Evolutionary conservation across 1,140 invertebrate species (phyloP).

Genomic region (Eubasilissa regina): DNA sequence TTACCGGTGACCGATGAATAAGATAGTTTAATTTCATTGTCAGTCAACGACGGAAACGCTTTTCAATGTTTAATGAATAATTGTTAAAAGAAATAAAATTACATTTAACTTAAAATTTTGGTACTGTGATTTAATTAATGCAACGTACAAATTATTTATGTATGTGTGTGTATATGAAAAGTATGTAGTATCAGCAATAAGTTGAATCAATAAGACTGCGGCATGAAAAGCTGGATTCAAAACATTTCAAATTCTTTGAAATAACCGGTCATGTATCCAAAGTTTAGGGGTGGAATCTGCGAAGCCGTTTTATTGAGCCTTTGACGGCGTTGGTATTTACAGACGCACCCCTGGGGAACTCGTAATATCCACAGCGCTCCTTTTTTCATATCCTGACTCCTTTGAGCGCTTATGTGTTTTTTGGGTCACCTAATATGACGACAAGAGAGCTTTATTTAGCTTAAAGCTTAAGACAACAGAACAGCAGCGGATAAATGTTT

Average conservation of each 20-base stretch:
- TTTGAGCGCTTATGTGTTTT: conserved; percentile 57
- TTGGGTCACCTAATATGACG: conserved; percentile 59
- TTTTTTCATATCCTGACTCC: conserved; percentile 58
- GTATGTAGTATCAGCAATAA: too few species aligned
- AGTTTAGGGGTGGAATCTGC: conserved; percentile 45
- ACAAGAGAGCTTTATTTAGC: conserved; percentile 57
- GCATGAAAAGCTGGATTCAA: neutral
- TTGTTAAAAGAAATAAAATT: too few species aligned
- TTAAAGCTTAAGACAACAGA: conserved; percentile 49
- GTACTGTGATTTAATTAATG: too few species aligned
- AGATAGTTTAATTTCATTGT: too few species aligned
- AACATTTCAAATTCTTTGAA: conserved; percentile 14
- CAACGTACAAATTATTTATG: too few species aligned
- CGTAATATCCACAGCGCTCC: conserved; percentile 40
- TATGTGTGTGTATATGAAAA: too few species aligned
- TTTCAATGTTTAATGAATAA: too few species aligned
- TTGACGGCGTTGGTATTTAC: conserved; percentile 50
- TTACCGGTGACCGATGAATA: too few species aligned
- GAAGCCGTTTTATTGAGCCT: conserved; percentile 53
- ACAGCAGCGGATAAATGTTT: conserved; percentile 55
- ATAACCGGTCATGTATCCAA: conserved; percentile 16
- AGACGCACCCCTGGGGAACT: neutral
- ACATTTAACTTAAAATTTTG: too few species aligned
- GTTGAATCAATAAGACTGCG: too few species aligned
- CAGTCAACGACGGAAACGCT: too few species aligned